Conservation (phyloP, 2,113 vertebrate genomes). For the Rostratula benghalensis region DNA sequence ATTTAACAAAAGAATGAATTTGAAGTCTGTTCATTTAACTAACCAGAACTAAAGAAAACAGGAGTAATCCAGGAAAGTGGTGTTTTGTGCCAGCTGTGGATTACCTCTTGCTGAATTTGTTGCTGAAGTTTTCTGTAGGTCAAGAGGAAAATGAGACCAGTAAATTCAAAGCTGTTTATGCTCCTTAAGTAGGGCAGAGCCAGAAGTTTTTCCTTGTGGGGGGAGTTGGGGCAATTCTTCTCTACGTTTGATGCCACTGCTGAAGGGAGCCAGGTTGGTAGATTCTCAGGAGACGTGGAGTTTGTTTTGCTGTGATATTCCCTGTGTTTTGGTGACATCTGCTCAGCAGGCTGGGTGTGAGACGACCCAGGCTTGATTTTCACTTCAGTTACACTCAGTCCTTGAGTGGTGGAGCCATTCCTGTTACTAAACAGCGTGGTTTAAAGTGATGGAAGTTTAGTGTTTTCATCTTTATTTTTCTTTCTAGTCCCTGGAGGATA, state of each 20-base stretch:
- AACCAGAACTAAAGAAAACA: neutral
- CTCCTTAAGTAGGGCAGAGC: neutral
- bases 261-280: neutral
- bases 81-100: neutral
- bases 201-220: neutral
- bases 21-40: neutral
- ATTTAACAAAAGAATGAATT: neutral
- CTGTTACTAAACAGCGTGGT: fast-evolving
- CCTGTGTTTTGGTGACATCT: neutral
- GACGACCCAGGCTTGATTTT: neutral
- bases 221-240: neutral
- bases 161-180: neutral
- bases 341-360: neutral
- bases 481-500: constrained; percentile 92
- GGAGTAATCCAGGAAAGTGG: neutral
- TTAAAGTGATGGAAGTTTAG: too few species aligned
- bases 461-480: neutral
- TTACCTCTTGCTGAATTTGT: neutral
- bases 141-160: neutral
- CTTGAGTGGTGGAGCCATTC: fast-evolving
- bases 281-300: neutral
- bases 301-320: neutral
- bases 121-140: neutral
- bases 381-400: neutral
- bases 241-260: neutral